These are phyloP conservation scores for Urocyon cinereoargenteus DNA, from an alignment of 2,797 vertebrate species.

Conservation along the genomic window DNA sequence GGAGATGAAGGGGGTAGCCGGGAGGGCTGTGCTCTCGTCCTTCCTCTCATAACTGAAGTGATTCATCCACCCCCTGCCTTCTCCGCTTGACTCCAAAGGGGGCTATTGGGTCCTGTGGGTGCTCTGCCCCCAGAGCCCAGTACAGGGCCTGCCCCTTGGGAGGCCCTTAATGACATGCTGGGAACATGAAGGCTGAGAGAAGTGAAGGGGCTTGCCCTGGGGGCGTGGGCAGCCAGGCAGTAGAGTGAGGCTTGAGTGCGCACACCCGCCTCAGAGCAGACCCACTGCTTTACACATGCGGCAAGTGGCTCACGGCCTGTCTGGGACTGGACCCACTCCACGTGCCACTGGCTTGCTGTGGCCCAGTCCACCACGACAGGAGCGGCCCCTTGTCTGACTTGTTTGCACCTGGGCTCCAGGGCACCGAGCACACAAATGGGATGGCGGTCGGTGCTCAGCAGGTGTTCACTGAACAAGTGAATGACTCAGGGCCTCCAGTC, in stretches of 20 bases:
- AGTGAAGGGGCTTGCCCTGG: background rate
- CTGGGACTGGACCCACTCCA: background rate
- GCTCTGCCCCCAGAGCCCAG: background rate
- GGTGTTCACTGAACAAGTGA: background rate
- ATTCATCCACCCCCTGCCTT: too few relatives aligned
- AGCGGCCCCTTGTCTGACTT: background rate
- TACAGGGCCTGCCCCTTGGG: background rate
- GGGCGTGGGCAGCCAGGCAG: too few relatives aligned
- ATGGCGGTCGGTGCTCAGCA: background rate
- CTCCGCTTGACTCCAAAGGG: background rate
- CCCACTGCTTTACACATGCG: background rate
- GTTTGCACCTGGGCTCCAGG: background rate
- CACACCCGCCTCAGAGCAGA: background rate
- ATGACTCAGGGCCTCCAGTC: rapidly evolving
- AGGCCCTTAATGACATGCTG: background rate
- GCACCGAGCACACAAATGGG: rapidly evolving
- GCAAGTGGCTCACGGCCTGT: rapidly evolving
- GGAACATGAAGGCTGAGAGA: background rate
- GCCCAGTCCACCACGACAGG: rapidly evolving
- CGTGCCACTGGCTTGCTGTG: rapidly evolving
- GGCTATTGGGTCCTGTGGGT: background rate
- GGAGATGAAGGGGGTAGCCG: background rate
- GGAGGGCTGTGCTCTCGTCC: background rate
- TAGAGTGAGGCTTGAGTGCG: background rate
- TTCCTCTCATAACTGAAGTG: background rate